Evolutionary conservation across 2,113 vertebrate species (phyloP), one percentile per base, ranked within the genome.

Genomic region (Myrmecophaga tridactyla): DNA sequence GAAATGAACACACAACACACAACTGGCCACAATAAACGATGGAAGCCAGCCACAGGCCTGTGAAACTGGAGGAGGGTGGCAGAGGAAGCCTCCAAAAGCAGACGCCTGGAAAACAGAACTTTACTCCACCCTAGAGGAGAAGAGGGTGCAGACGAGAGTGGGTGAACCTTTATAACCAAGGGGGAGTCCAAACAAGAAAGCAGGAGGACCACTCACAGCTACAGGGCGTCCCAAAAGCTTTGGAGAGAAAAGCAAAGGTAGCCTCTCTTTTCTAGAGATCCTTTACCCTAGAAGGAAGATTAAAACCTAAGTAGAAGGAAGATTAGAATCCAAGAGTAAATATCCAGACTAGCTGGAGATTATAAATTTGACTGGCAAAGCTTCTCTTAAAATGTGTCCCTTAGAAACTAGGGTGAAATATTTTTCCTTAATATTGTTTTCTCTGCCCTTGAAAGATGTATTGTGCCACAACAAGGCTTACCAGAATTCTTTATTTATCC

Each of bases 231-330:
- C 77, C 23, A 15, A 43, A 41, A 29, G 53, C 36, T 62, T 51
- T 65, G 34, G 58, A 58, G 25, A 72, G n/a, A 72, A 43, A 41
- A n/a, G n/a, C 10, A 39, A 46, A 58, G 31, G 65, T 0, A 27
- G 65, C 20, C 43, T 56, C 29, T 29, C 9, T n/a, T 63, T 76
- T 48, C n/a, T 31, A 36, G 53, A 92, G 43, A 60, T 31, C 8
- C 58, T 76, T 21, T 60, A 43, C 36, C 73, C 75, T 65, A 36
- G 86, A 88, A 85, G 46, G 48, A 77, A 83, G 80, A 86, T 43
- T 25, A 81, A 53, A 89, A 75, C 25, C n/a, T 67, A 75, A 65
- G 80, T 65, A 36, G 86, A 88, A 85, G 46, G 48, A 77, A 83
- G 80, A 86, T 43, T 25, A 81, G 62, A 89, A 75, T 21, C n/a